Evolutionary conservation across 2,113 vertebrate genomes (phyloP), one percentile per base, ranked within the genome.

Genomic region (Stigmatopora argus): DNA sequence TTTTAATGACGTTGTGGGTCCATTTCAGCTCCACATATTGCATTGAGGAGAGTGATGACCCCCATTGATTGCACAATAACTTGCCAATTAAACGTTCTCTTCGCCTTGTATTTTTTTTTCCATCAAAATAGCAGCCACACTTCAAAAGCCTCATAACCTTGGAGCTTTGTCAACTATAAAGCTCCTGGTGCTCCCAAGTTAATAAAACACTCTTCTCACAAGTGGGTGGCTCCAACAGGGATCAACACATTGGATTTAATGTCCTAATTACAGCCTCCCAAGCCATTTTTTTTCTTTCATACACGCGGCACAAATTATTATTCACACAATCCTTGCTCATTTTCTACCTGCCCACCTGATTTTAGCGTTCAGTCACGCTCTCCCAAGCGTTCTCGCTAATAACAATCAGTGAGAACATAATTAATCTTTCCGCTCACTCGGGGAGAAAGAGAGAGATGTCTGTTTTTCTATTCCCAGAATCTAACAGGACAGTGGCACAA

Each of bases 201-300:
- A 75, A 87, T 88, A 89, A 88, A 90, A 75, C 73, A 68, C 72
- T 71, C 73, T 81, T 84, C 67, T 83, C 70, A 74, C 66, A 65
- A 60, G 68, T 15, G 0, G 69, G 71, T 71, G 79, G 73, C 66
- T 52, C 56, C 62, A 65, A 68, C 61, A 66, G 61, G 23, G 73
- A 74, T 72, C 81, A 79, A 84, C 74, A 78, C 71, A 35, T 19
- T 46, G 67, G 68, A 78, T 89, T 89, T 89, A 87, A 85, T 87
- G 79, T 84, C 69, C 85, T 89, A 88, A 90, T 91, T 87, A 89
- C 74, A 71, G 87, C 86, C 83, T 86, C 78, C 86, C 79, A 85
- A 86, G 81, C 75, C 73, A 85, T 86, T 41, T 78, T 85, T 82
- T 89, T 83, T 87, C 11, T 31, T 23, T 31, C 14, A 21, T 83